These are phyloP conservation scores for Drosophila merina DNA, from an alignment of 2,888 invertebrate genomes.

Conservation along the genomic window DNA sequence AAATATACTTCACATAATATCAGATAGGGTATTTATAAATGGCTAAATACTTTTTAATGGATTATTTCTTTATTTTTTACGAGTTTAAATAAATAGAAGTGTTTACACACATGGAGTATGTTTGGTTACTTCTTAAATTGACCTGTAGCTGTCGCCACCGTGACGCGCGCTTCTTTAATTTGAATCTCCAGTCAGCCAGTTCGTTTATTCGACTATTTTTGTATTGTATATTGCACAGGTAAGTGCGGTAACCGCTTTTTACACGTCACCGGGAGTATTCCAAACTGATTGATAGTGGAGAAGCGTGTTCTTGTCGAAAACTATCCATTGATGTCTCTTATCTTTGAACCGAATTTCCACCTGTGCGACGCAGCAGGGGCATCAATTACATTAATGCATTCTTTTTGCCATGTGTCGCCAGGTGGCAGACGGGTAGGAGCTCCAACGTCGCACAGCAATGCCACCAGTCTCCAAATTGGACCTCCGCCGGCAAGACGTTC, in stretches of 20 bases:
- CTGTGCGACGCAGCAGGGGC: neutral
- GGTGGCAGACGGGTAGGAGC: constrained; percentile 23
- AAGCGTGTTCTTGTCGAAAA: constrained; percentile 51
- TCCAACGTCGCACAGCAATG: constrained; percentile 14
- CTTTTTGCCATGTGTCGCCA: constrained; percentile 30
- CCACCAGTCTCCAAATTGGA: constrained; percentile 34
- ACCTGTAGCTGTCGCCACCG: constrained; percentile 49
- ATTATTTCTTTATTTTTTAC: neutral
- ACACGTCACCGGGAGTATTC: constrained; percentile 1
- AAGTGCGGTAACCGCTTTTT: constrained; percentile 1
- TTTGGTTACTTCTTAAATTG: neutral
- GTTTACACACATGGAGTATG: neutral
- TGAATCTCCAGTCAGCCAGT: constrained; percentile 25
- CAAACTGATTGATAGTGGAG: constrained; percentile 59
- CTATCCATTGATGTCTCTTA: constrained; percentile 28
- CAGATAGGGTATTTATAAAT: neutral
- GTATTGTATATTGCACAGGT: neutral
- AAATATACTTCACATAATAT: neutral
- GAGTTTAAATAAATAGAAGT: neutral
- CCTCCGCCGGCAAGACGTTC: constrained; percentile 30
- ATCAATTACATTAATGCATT: constrained; percentile 41
- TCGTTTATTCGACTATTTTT: neutral
- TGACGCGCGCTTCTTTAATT: constrained; percentile 31
- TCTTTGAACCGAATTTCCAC: constrained; percentile 18
- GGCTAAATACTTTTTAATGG: neutral